A percentile compares a stretch with the other conserved stretches of the same genome.
These are phyloP conservation scores for Cheilosia pagana DNA, from an alignment of 2,888 invertebrate genomes.

Conservation along the genomic window DNA sequence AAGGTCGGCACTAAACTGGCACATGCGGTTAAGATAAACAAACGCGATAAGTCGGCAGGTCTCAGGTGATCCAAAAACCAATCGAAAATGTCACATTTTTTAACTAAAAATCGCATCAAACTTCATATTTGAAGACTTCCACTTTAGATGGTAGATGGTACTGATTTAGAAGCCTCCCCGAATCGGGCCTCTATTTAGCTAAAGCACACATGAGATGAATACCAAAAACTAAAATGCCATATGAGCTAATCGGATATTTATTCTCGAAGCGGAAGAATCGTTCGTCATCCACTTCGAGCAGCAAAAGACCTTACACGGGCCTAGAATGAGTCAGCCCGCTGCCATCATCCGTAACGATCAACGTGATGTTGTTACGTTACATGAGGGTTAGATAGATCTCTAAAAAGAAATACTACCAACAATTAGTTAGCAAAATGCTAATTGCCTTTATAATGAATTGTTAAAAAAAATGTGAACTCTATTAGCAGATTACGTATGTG, in stretches of 20 bases:
- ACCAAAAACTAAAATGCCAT: neutral
- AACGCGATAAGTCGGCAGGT: constrained; percentile 18
- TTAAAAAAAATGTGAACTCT: neutral
- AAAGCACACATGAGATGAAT: constrained; percentile 17
- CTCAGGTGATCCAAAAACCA: neutral
- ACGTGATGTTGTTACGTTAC: neutral
- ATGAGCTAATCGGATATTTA: constrained; percentile 31
- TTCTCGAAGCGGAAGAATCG: constrained; percentile 1
- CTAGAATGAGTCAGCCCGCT: neutral
- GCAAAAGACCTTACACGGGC: constrained; percentile 8
- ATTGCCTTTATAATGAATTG: constrained; percentile 9
- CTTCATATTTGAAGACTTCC: too few species aligned
- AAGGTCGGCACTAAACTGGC: neutral
- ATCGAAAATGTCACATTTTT: too few species aligned
- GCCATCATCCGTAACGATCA: neutral
- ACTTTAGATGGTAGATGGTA: too few species aligned
- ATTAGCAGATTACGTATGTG: constrained; percentile 9
- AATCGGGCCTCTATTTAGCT: neutral
- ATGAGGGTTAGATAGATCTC: neutral
- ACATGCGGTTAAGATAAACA: constrained; percentile 15
- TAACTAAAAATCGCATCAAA: too few species aligned
- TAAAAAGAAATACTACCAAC: neutral
- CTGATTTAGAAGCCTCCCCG: neutral
- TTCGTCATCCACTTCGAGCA: constrained; percentile 10
- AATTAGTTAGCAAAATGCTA: constrained; percentile 29